A percentile compares a stretch with the other conserved stretches of the same genome.
These are phyloP conservation scores for Leptodactylus fallax DNA, from an alignment of 2,797 vertebrate genomes.

Conservation along the genomic window DNA sequence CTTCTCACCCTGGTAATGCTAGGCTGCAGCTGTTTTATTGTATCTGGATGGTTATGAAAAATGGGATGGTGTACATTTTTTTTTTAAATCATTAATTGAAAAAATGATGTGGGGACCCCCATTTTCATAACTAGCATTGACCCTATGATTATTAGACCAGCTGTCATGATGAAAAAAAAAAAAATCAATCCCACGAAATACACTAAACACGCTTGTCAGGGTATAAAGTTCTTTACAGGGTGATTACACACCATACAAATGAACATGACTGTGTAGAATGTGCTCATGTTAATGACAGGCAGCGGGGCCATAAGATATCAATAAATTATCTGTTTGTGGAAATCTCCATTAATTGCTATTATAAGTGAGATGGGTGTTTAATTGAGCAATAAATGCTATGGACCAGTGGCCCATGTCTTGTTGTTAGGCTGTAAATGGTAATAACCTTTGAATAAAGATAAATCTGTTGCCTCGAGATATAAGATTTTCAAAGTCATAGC, in stretches of 20 bases:
- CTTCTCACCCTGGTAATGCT: too few relatives aligned
- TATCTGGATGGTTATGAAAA: too few relatives aligned
- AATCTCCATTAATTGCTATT: conserved; percentile 47
- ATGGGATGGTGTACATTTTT: too few relatives aligned
- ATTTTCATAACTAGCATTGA: neutral
- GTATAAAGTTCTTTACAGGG: neutral
- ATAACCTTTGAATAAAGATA: conserved; percentile 31
- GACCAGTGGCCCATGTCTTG: conserved; percentile 44
- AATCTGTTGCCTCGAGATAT: conserved; percentile 39
- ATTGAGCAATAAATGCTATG: conserved; percentile 50
- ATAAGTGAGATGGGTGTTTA: conserved; percentile 49
- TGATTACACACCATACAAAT: conserved; percentile 7
- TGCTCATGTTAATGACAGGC: conserved; percentile 32
- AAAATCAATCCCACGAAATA: neutral
- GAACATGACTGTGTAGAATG: neutral
- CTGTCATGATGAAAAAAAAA: neutral
- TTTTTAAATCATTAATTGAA: too few relatives aligned
- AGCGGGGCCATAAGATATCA: conserved; percentile 39
- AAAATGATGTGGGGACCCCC: too few relatives aligned
- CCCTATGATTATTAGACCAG: neutral
- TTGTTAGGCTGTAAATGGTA: conserved; percentile 38
- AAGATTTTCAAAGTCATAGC: conserved; percentile 29
- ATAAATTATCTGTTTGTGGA: conserved; percentile 33
- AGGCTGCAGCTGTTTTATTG: too few relatives aligned
- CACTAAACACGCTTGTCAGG: neutral